A percentile compares a stretch with the other conserved stretches of the same genome.
Conservation (phyloP, 1,140 invertebrate species). For the Orchesella cincta region DNA sequence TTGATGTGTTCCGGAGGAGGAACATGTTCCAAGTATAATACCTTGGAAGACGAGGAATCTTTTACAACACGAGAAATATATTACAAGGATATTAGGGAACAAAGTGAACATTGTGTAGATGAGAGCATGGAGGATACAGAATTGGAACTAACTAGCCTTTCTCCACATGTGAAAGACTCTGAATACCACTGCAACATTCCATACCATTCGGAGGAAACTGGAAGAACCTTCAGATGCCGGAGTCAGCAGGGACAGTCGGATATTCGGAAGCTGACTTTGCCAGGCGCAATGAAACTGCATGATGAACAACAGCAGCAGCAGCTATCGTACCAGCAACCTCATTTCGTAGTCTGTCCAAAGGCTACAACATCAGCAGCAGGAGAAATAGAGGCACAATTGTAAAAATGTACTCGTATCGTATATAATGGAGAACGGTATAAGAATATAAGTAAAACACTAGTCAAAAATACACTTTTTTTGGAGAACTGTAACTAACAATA, state of each 20-base stretch:
- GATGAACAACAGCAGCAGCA: slow-evolving; percentile 3
- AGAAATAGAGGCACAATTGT: not conserved
- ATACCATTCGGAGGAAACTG: slow-evolving; percentile 12
- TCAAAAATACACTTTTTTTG: not conserved
- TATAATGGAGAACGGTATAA: too few relatives aligned
- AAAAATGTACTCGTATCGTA: too few relatives aligned
- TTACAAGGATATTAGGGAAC: not conserved
- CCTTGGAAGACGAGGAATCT: slow-evolving; percentile 10
- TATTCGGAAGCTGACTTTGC: slow-evolving; percentile 10
- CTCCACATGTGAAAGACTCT: not conserved
- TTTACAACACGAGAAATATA: slow-evolving; percentile 19
- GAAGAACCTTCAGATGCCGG: slow-evolving; percentile 14
- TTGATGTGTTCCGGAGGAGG: slow-evolving; percentile 23
- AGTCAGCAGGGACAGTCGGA: slow-evolving; percentile 6
- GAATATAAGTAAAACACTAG: not conserved
- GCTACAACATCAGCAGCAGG: not conserved
- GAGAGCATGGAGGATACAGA: not conserved
- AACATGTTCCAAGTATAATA: slow-evolving; percentile 15
- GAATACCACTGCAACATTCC: not conserved
- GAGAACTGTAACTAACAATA: too few relatives aligned
- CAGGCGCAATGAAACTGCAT: not conserved
- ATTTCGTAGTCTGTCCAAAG: too few relatives aligned
- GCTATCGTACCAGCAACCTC: not conserved
- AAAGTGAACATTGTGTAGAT: not conserved
- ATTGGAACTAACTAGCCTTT: not conserved